Conservation (phyloP, 2,888 invertebrate genomes). For the Cheiracanthium punctorium region DNA sequence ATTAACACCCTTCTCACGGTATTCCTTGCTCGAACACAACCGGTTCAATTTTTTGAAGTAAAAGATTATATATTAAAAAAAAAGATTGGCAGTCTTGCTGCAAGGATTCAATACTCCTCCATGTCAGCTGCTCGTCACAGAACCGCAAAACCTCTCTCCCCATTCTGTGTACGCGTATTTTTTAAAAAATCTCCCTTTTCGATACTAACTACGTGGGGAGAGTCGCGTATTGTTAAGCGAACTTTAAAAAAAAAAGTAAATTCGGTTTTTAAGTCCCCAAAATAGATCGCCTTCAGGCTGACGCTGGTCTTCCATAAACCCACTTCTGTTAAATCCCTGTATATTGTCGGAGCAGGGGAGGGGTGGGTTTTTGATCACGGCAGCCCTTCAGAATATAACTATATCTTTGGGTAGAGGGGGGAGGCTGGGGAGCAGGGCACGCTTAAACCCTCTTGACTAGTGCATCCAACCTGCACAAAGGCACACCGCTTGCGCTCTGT, state of each 20-base stretch:
- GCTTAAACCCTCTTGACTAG: constrained; percentile 64
- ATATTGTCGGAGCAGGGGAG: constrained; percentile 14
- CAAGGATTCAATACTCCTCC: constrained; percentile 42
- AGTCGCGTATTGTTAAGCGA: not conserved
- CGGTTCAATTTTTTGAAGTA: constrained; percentile 8
- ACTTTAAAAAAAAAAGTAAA: not conserved
- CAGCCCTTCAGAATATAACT: not conserved
- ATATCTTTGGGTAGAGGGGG: not conserved
- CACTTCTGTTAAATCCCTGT: constrained; percentile 41
- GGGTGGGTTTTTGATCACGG: not conserved
- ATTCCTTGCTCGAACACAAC: constrained; percentile 11
- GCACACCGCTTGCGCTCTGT: constrained; percentile 50
- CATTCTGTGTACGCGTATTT: not conserved
- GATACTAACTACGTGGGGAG: not conserved
- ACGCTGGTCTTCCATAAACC: constrained; percentile 30
- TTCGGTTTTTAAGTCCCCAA: constrained; percentile 15
- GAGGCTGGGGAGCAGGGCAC: not conserved
- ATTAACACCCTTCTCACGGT: constrained; percentile 64
- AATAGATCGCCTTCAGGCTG: constrained; percentile 50
- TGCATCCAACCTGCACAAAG: constrained; percentile 45
- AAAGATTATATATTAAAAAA: not conserved
- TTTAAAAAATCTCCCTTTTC: not conserved
- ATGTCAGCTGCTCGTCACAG: constrained; percentile 58
- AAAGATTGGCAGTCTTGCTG: not conserved
- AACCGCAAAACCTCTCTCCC: not conserved